Conservation (phyloP, 2,113 vertebrate genomes). For the Prochilodus magdalenae region DNA sequence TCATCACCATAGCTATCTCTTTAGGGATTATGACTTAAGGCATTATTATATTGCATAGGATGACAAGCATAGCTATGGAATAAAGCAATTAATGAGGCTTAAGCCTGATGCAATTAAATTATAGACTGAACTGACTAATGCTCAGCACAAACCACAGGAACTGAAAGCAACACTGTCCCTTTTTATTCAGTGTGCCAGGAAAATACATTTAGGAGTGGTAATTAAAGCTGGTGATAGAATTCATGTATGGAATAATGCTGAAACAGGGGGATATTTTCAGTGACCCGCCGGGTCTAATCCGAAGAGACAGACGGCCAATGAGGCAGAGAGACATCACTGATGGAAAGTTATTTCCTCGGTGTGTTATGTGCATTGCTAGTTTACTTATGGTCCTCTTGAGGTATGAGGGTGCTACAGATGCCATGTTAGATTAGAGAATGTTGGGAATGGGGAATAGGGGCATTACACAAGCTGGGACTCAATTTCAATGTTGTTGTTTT, state of each 20-base stretch:
- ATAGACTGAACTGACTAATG: neutral
- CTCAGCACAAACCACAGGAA: neutral
- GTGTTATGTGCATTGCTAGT: neutral
- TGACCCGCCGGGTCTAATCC: neutral
- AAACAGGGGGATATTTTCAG: constrained; percentile 16
- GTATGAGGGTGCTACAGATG: constrained; percentile 68
- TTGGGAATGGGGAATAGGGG: constrained; percentile 64
- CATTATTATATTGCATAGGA: constrained; percentile 26
- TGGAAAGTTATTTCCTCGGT: constrained; percentile 24
- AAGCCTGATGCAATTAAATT: constrained; percentile 46
- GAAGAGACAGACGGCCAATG: constrained; percentile 38
- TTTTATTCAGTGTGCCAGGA: neutral
- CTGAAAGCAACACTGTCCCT: neutral
- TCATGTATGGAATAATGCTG: constrained; percentile 25
- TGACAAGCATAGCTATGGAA: constrained; percentile 40
- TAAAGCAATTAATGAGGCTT: constrained; percentile 38
- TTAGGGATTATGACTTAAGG: constrained; percentile 33
- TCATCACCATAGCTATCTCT: constrained; percentile 37
- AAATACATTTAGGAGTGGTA: constrained; percentile 11
- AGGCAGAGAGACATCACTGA: neutral
- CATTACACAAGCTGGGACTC: constrained; percentile 48
- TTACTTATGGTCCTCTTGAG: constrained; percentile 34
- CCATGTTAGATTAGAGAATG: constrained; percentile 67
- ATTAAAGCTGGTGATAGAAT: constrained; percentile 34
- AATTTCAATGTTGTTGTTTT: constrained; percentile 56